These are phyloP conservation scores for Antedon mediterranea DNA, from an alignment of 53 echinoderm and acorn worm species.

Conservation along the genomic window DNA sequence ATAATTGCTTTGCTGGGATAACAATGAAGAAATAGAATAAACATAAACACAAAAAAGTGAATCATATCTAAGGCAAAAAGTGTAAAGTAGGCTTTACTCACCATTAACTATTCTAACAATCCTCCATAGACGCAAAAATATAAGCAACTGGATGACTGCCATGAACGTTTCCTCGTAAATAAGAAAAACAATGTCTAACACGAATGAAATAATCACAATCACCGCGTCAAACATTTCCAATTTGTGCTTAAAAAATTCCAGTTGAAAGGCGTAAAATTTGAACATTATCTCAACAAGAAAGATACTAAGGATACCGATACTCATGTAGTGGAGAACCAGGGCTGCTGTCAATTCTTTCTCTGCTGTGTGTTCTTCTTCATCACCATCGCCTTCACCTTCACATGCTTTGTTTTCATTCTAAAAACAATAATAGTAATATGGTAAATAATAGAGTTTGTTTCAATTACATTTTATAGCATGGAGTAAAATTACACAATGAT, in stretches of 20 bases:
- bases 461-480: no score
- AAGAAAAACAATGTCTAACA: slow-evolving; percentile 58
- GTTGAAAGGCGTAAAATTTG: slow-evolving; percentile 46
- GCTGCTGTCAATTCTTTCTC: slow-evolving; percentile 34
- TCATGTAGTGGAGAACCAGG: slow-evolving; percentile 57
- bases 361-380: slow-evolving; percentile 2
- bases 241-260: slow-evolving; percentile 74
- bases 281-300: slow-evolving; percentile 76
- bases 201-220: slow-evolving; percentile 65
- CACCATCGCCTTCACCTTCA: not conserved
- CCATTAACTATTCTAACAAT: no score
- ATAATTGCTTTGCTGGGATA: no score
- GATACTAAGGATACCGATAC: slow-evolving; percentile 62
- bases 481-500: no score
- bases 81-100: no score
- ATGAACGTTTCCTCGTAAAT: slow-evolving; percentile 58
- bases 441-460: no score
- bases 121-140: slow-evolving; percentile 80
- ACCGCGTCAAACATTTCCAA: slow-evolving; percentile 88
- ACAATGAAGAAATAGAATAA: no score
- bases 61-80: no score
- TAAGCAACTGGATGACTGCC: slow-evolving; percentile 37
- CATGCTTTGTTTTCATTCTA: slow-evolving; percentile 2
- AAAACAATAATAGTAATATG: not conserved
- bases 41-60: no score